phyloP scores from a whole-genome alignment of 2,797 vertebrate genomes.

The Trematomus bernacchii region DNA sequence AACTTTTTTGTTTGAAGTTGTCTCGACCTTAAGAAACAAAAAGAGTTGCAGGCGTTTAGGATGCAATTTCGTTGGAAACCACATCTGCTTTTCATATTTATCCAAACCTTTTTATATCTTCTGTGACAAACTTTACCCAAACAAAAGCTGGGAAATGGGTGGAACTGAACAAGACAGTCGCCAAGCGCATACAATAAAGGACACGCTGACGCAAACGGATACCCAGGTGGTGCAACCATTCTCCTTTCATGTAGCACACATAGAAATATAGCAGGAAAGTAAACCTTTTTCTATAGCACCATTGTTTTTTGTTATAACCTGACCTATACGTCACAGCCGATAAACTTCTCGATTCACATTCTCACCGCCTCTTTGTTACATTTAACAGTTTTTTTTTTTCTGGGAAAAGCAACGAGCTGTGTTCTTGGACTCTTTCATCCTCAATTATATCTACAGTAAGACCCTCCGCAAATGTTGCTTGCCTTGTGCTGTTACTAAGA shows the following conservation, averaged over 20 bases:
- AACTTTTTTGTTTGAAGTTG: constrained; percentile 21
- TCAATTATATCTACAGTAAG: constrained; percentile 66
- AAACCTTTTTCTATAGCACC: constrained; percentile 50
- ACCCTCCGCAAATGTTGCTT: constrained; percentile 53
- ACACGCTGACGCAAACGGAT: constrained; percentile 64
- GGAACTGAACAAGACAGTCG: constrained; percentile 64
- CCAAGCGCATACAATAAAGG: constrained; percentile 66
- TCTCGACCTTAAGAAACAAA: constrained; percentile 20
- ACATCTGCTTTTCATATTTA: constrained; percentile 85
- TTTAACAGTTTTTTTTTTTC: constrained; percentile 19
- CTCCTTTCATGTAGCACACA: constrained; percentile 27
- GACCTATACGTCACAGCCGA: constrained; percentile 15
- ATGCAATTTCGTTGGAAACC: constrained; percentile 55
- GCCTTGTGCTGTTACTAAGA: constrained; percentile 79
- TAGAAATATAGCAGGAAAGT: constrained; percentile 62
- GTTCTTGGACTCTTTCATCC: constrained; percentile 19
- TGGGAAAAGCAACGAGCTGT: not conserved
- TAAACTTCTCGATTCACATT: constrained; percentile 7
- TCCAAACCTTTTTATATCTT: constrained; percentile 63
- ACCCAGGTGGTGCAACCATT: constrained; percentile 69
- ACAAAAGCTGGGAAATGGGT: constrained; percentile 80
- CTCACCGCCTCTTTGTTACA: not conserved
- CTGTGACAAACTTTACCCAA: constrained; percentile 43
- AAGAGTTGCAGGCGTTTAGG: constrained; percentile 26
- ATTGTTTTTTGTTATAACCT: constrained; percentile 65